Percentiles rank a stretch among this genome's conserved stretches.
Conservation (phyloP, 1,140 invertebrate species). For the Theocolax elegans region DNA sequence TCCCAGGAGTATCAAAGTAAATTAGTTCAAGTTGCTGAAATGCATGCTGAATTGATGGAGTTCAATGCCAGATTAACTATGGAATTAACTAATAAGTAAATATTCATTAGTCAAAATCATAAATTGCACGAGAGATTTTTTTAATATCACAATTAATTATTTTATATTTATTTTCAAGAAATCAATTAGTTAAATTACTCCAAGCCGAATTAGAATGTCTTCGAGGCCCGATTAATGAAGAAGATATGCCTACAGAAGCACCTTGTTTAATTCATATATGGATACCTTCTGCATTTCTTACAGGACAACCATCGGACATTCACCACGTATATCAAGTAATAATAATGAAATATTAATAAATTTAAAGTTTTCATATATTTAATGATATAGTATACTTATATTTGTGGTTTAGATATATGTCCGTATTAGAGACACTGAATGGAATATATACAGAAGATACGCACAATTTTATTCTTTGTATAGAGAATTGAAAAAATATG, state of each 20-base stretch:
- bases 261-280: constrained; percentile 84
- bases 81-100: constrained; percentile 59
- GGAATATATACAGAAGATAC: constrained; percentile 93
- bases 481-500: constrained; percentile 82
- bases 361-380: neutral
- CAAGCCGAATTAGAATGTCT: constrained; percentile 77
- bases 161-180: constrained; percentile 64
- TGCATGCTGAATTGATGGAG: constrained; percentile 96
- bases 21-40: constrained; percentile 93
- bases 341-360: constrained; percentile 8
- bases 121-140: neutral
- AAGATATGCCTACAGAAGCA: constrained; percentile 61
- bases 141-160: neutral
- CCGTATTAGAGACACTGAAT: constrained; percentile 87
- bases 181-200: constrained; percentile 73
- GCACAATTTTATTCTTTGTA: constrained; percentile 89
- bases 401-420: constrained; percentile 76
- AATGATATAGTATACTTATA: neutral
- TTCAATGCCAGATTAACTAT: constrained; percentile 79
- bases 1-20: constrained; percentile 88
- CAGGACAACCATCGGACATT: constrained; percentile 78
- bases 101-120: constrained; percentile 1
- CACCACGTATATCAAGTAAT: constrained; percentile 90
- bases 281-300: constrained; percentile 91
- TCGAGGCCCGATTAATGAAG: constrained; percentile 73